A percentile compares a stretch with the other conserved stretches of the same genome.
Evolutionary conservation across 2,888 invertebrate species (phyloP).

Genomic region (Furcula furcula): DNA sequence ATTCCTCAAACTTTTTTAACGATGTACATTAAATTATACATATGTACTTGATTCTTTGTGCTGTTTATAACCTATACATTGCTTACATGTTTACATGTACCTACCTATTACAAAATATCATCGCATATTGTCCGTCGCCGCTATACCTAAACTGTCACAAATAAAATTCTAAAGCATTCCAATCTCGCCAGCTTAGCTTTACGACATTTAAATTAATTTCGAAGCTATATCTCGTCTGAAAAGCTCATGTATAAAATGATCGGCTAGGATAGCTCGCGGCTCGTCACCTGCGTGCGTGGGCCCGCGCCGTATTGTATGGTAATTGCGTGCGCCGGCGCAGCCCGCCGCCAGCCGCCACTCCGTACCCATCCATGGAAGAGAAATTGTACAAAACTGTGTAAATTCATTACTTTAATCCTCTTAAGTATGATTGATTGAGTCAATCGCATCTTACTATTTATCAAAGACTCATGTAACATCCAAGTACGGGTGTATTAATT

Average conservation of each 20-base stretch:
- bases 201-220: conserved; percentile 18
- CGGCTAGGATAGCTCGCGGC: conserved; percentile 40
- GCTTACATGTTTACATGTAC: background rate
- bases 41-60: too few relatives aligned
- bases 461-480: conserved; percentile 4
- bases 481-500: too few relatives aligned
- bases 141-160: too few relatives aligned
- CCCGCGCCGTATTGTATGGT: conserved; percentile 50
- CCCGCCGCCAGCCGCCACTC: too few relatives aligned
- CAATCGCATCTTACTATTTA: background rate
- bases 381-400: conserved; percentile 56
- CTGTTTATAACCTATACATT: too few relatives aligned
- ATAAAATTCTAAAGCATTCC: too few relatives aligned
- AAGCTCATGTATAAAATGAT: conserved; percentile 16
- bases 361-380: conserved; percentile 38
- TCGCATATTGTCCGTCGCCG: background rate
- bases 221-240: conserved; percentile 24
- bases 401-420: conserved; percentile 35
- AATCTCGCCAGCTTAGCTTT: background rate
- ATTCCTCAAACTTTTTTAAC: too few relatives aligned
- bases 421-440: conserved; percentile 24
- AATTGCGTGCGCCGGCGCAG: conserved; percentile 41
- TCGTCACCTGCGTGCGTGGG: conserved; percentile 73
- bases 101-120: background rate
- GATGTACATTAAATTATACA: too few relatives aligned